Evolutionary conservation across 2,113 vertebrate genomes (phyloP).

Genomic region (Drymodes brunneopygia): DNA sequence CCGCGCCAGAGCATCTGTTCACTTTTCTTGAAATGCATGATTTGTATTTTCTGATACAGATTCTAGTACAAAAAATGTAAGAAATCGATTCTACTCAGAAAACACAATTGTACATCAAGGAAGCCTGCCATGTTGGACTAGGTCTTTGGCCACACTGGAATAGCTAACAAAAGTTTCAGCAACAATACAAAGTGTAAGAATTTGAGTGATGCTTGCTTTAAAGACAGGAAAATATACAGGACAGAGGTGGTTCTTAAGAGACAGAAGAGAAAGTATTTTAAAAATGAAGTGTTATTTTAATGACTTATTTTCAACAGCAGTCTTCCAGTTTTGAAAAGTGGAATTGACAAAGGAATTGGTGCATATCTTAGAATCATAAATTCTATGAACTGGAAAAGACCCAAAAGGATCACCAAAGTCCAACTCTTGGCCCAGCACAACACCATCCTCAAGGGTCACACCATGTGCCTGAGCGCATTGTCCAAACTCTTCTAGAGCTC

Average conservation of each 20-base stretch:
- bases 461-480: background rate
- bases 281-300: background rate
- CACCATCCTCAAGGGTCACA: background rate
- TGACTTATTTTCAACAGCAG: background rate
- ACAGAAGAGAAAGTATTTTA: background rate
- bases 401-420: background rate
- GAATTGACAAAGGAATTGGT: background rate
- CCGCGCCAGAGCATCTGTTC: constrained; percentile 16
- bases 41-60: background rate
- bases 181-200: background rate
- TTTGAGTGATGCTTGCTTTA: background rate
- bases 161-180: background rate
- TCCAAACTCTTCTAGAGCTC: background rate
- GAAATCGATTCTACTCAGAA: background rate
- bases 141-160: background rate
- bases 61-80: background rate
- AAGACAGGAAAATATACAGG: background rate
- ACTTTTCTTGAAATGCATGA: background rate
- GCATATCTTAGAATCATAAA: background rate
- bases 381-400: background rate
- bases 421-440: background rate
- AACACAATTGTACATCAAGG: background rate
- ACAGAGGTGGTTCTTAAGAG: background rate
- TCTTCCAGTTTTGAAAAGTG: background rate
- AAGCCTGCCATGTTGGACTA: background rate